These are phyloP conservation scores for Masticophis lateralis DNA, from an alignment of 2,797 vertebrate genomes.

Conservation along the genomic window DNA sequence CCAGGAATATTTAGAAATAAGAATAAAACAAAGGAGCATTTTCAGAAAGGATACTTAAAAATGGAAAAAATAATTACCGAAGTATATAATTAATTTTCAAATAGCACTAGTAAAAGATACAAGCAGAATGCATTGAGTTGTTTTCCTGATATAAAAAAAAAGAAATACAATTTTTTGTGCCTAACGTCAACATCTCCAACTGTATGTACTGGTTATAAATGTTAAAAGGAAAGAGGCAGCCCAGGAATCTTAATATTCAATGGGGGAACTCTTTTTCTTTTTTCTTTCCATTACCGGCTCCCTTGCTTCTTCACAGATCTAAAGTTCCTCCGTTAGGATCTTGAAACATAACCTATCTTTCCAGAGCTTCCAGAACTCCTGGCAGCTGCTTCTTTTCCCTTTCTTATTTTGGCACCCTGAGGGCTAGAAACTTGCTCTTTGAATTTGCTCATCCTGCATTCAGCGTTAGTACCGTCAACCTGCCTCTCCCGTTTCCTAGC, in stretches of 20 bases:
- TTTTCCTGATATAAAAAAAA: neutral
- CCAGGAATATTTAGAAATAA: neutral
- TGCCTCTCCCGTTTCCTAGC: neutral
- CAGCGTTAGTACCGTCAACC: neutral
- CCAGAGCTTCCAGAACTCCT: neutral
- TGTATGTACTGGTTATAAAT: neutral
- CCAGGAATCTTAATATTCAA: neutral
- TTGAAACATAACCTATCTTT: neutral
- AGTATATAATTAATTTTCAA: neutral
- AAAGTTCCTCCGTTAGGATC: neutral
- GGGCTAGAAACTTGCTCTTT: constrained; percentile 18
- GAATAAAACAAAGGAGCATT: neutral
- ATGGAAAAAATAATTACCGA: neutral
- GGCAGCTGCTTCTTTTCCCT: neutral
- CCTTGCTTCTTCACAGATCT: neutral
- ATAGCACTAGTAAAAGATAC: neutral
- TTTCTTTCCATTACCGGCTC: neutral
- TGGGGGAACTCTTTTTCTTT: neutral
- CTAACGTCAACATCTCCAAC: neutral
- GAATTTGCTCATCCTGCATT: neutral
- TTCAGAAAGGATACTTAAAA: neutral
- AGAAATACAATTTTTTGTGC: neutral
- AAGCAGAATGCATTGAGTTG: neutral
- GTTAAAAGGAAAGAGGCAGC: neutral
- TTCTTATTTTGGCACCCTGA: neutral